These are phyloP conservation scores for Styela plicata DNA, from an alignment of 23 tunicate genomes.

Conservation along the genomic window DNA sequence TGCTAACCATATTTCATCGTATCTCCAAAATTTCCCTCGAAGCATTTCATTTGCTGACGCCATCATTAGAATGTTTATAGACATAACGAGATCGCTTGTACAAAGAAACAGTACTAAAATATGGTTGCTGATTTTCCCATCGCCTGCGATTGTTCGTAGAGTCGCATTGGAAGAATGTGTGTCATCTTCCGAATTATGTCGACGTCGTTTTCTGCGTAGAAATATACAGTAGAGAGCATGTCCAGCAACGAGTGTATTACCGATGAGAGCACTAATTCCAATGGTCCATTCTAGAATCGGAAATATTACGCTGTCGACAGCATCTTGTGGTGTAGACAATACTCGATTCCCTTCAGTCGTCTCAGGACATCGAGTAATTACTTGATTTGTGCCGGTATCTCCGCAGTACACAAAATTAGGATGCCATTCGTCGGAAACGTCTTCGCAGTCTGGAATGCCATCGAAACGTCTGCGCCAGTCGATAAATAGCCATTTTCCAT, in stretches of 20 bases:
- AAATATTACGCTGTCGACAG: background rate
- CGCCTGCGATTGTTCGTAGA: background rate
- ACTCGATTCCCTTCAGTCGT: background rate
- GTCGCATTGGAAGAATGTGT: conserved; percentile 2
- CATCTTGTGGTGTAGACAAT: conserved; percentile 14
- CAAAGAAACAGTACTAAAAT: conserved; percentile 25
- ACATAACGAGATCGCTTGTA: conserved; percentile 4
- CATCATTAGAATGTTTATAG: conserved; percentile 20
- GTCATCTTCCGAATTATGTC: background rate
- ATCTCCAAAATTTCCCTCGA: conserved; percentile 22
- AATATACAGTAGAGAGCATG: background rate
- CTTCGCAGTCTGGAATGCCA: conserved; percentile 12
- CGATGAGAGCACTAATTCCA: conserved; percentile 10
- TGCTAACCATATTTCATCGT: conserved; percentile 24
- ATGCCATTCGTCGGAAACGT: conserved; percentile 23
- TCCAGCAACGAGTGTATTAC: conserved; percentile 9
- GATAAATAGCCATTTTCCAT: background rate
- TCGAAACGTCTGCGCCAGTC: conserved; percentile 26
- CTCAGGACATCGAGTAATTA: conserved; percentile 13
- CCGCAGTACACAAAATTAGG: conserved; percentile 28
- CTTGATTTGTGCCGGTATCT: background rate
- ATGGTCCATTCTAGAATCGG: conserved; percentile 6
- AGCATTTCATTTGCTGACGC: conserved; percentile 13
- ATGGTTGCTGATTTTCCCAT: conserved; percentile 14
- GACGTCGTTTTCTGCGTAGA: background rate